phyloP scores from a whole-genome alignment of 2,888 invertebrate genomes.

The Drosophila barbarae region DNA sequence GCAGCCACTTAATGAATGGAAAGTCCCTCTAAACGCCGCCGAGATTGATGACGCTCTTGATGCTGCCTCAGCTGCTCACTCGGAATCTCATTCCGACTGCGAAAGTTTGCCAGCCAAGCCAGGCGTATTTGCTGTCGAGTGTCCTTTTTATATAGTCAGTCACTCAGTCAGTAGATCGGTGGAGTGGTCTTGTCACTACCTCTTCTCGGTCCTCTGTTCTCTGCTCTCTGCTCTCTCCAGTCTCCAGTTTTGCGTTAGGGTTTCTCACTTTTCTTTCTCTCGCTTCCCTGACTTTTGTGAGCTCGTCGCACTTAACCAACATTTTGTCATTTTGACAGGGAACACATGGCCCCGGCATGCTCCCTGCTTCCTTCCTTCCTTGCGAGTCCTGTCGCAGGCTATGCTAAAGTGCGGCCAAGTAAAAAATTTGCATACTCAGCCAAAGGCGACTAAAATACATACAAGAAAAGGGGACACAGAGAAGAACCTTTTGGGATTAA shows the following conservation, averaged over 20 bases:
- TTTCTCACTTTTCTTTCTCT: constrained; percentile 2
- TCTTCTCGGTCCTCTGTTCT: not conserved
- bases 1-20: constrained; percentile 58
- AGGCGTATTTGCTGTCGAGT: constrained; percentile 23
- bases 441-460: constrained; percentile 47
- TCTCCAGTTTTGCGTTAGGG: not conserved
- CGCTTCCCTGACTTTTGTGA: constrained; percentile 41
- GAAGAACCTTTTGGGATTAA: not conserved
- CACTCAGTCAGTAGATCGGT: constrained; percentile 39
- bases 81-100: constrained; percentile 31
- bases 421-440: constrained; percentile 69
- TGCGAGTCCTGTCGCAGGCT: constrained; percentile 11
- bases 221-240: not conserved
- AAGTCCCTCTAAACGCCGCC: constrained; percentile 48
- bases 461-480: not conserved
- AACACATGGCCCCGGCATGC: constrained; percentile 35
- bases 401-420: constrained; percentile 59
- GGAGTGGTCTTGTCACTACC: constrained; percentile 51
- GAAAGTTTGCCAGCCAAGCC: constrained; percentile 20
- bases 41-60: constrained; percentile 73
- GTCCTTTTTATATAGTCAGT: constrained; percentile 41
- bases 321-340: constrained; percentile 72
- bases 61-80: constrained; percentile 46
- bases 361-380: constrained; percentile 9
- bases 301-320: constrained; percentile 58